Evolutionary conservation across 2,797 vertebrate genomes (phyloP).

Genomic region (Sus cebifrons): DNA sequence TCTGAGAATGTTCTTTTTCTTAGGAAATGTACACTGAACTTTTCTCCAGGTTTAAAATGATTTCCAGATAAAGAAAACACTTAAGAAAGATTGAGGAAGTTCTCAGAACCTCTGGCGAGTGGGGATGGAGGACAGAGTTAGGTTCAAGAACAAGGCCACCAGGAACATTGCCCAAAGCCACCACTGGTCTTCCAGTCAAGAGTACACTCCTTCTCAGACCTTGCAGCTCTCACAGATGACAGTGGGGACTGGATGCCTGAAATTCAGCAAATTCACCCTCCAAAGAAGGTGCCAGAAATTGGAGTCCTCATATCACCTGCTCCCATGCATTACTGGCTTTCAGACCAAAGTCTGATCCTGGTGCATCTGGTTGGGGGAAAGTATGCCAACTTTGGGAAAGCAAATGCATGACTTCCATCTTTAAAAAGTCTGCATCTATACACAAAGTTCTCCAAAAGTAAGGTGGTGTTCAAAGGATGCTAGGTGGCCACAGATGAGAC

Average conservation of each 20-base stretch:
- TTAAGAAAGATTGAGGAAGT: neutral
- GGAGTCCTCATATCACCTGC: neutral
- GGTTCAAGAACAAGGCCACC: neutral
- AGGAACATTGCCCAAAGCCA: neutral
- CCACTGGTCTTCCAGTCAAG: neutral
- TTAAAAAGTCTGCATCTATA: neutral
- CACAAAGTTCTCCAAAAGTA: neutral
- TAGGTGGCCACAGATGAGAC: neutral
- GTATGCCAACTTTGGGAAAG: neutral
- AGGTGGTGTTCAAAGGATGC: slow-evolving; percentile 27
- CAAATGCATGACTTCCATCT: neutral
- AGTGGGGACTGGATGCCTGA: neutral
- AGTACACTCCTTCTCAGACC: neutral
- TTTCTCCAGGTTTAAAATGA: slow-evolving; percentile 18
- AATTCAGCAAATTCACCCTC: neutral
- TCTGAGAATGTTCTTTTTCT: neutral
- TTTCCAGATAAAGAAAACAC: neutral
- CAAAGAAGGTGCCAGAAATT: neutral
- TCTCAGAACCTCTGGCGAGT: neutral
- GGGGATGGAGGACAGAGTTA: neutral
- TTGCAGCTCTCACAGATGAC: neutral
- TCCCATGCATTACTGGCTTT: neutral
- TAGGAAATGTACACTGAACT: neutral
- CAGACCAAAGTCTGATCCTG: neutral
- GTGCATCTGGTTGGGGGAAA: neutral